Evolutionary conservation across 2,888 invertebrate genomes (phyloP).

Genomic region (Hymenopus coronatus): DNA sequence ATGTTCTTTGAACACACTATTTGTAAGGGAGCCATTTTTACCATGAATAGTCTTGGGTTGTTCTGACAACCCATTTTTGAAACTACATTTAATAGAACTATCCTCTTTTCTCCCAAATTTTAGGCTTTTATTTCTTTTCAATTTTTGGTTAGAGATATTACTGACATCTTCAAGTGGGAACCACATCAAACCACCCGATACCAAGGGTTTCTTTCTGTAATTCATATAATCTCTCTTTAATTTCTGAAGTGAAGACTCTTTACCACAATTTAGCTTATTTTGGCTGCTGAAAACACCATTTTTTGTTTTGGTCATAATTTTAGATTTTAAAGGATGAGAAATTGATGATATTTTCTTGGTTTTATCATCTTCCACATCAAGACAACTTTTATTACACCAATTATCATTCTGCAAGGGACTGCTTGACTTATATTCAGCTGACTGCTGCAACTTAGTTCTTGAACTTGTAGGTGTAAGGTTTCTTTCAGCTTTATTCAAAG

Average conservation of each 20-base stretch:
- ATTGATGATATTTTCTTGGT: not conserved
- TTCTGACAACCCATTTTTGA: too few species aligned
- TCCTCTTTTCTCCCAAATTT: not conserved
- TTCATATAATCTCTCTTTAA: not conserved
- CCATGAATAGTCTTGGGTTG: not conserved
- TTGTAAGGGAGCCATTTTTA: not conserved
- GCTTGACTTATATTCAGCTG: not conserved
- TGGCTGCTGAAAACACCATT: not conserved
- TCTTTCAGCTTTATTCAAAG: not conserved
- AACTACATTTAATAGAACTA: too few species aligned
- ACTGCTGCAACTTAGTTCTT: not conserved
- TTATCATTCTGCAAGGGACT: not conserved
- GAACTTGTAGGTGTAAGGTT: not conserved
- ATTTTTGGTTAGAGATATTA: not conserved
- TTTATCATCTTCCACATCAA: not conserved
- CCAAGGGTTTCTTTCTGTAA: not conserved
- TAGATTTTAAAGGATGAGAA: not conserved
- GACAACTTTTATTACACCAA: not conserved
- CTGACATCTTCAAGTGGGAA: not conserved
- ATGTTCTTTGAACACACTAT: not conserved
- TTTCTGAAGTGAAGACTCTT: not conserved
- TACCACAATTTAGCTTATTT: not conserved
- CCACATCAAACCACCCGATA: not conserved
- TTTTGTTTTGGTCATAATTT: not conserved
- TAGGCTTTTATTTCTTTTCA: not conserved